Evolutionary conservation across 2,888 invertebrate species (phyloP).

Genomic region (Euzetes globulus): DNA sequence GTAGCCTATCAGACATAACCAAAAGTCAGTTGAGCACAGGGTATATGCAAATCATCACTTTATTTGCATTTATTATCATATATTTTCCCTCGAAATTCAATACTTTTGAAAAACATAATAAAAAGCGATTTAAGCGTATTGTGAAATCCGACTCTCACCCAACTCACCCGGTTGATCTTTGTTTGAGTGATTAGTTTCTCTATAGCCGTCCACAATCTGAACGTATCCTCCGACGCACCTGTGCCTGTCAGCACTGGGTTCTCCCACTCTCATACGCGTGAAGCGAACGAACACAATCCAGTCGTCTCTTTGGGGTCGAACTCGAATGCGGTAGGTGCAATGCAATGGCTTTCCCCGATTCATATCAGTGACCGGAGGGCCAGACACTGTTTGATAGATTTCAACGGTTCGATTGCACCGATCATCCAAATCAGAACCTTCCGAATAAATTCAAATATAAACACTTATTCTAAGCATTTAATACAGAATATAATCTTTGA

Average conservation of each 20-base stretch:
- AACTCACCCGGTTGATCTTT: constrained; percentile 34
- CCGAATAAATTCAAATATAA: not conserved
- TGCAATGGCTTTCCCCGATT: constrained; percentile 77
- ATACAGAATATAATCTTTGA: not conserved
- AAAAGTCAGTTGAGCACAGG: constrained; percentile 56
- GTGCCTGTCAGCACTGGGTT: constrained; percentile 38
- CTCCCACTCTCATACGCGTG: constrained; percentile 40
- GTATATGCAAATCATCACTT: constrained; percentile 56
- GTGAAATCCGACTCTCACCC: constrained; percentile 22
- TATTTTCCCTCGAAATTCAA: not conserved
- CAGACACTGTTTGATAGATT: constrained; percentile 82
- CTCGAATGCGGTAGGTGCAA: constrained; percentile 82
- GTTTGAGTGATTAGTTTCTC: constrained; percentile 39
- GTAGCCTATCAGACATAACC: constrained; percentile 53
- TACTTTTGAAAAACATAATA: not conserved
- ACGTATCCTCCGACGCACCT: constrained; percentile 41
- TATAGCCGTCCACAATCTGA: constrained; percentile 42
- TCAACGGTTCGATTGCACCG: constrained; percentile 88
- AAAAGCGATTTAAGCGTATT: not conserved
- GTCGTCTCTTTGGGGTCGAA: constrained; percentile 76
- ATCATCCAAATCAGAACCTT: not conserved
- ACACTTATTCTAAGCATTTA: not conserved
- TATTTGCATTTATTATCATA: not conserved
- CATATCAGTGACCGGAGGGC: constrained; percentile 71
- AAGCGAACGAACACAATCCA: constrained; percentile 60